A percentile compares a stretch with the other conserved stretches of the same genome.
Evolutionary conservation across 1,140 invertebrate species (phyloP).

Genomic region (Pteromalus puparum): DNA sequence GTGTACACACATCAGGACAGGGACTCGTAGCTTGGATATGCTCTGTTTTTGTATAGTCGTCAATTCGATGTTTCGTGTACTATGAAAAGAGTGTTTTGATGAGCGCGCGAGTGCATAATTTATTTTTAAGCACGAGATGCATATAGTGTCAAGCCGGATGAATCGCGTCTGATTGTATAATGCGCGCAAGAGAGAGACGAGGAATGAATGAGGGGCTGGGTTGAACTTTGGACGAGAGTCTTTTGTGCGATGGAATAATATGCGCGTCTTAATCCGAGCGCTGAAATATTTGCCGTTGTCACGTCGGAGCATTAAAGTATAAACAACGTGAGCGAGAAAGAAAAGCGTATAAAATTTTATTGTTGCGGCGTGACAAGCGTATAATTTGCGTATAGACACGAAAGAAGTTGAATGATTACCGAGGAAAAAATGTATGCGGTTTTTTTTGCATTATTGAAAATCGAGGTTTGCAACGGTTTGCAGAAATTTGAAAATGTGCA

Average conservation of each 20-base stretch:
- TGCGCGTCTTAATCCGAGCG: neutral
- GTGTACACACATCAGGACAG: too few species aligned
- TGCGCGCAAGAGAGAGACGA: neutral
- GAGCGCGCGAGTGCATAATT: neutral
- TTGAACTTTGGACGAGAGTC: neutral
- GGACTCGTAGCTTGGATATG: neutral
- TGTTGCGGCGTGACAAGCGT: too few species aligned
- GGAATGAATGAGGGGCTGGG: neutral
- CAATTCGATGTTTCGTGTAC: neutral
- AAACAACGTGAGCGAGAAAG: too few species aligned
- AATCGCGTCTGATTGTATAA: constrained; percentile 38
- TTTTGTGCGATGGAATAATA: neutral
- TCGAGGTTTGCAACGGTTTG: too few species aligned
- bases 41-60: neutral
- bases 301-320: too few species aligned
- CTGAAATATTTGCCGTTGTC: neutral
- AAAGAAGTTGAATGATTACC: too few species aligned
- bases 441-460: too few species aligned
- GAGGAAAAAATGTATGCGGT: too few species aligned
- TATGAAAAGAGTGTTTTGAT: too few species aligned
- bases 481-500: too few species aligned
- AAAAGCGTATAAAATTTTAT: neutral
- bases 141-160: neutral
- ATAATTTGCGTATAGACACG: neutral
- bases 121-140: neutral